Percentiles rank a stretch among this genome's conserved stretches.
phyloP scores from a whole-genome alignment of 2,113 vertebrate species.

The Brienomyrus brachyistius region DNA sequence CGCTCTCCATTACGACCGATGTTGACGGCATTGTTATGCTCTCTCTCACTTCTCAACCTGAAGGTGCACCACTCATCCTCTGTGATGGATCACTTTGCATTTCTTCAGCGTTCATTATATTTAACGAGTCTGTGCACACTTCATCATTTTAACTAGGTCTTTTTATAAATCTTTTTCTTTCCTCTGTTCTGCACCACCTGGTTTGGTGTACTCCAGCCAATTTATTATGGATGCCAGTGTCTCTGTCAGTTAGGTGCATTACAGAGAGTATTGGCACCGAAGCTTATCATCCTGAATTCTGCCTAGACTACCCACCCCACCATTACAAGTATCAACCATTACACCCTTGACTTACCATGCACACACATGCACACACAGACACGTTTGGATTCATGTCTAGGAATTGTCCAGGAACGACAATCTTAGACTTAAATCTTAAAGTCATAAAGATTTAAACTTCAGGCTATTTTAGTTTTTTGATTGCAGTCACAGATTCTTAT shows the following conservation, averaged over 20 bases:
- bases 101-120: neutral
- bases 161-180: neutral
- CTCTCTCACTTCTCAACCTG: neutral
- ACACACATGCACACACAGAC: neutral
- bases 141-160: neutral
- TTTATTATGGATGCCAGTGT: neutral
- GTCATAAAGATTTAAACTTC: no score
- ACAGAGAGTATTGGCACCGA: neutral
- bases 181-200: neutral
- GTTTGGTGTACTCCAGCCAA: neutral
- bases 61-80: neutral
- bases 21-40: neutral
- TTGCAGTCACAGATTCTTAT: neutral
- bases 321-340: neutral
- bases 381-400: neutral
- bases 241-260: neutral
- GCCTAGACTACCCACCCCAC: neutral
- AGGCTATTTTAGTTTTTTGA: neutral
- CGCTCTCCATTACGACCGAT: neutral
- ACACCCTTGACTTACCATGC: neutral
- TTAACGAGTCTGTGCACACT: neutral
- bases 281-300: neutral
- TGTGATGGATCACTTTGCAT: neutral
- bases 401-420: no score
- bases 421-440: no score